Conservation (phyloP, 2,797 vertebrate genomes). For the Scolopax bukidnonensis region DNA sequence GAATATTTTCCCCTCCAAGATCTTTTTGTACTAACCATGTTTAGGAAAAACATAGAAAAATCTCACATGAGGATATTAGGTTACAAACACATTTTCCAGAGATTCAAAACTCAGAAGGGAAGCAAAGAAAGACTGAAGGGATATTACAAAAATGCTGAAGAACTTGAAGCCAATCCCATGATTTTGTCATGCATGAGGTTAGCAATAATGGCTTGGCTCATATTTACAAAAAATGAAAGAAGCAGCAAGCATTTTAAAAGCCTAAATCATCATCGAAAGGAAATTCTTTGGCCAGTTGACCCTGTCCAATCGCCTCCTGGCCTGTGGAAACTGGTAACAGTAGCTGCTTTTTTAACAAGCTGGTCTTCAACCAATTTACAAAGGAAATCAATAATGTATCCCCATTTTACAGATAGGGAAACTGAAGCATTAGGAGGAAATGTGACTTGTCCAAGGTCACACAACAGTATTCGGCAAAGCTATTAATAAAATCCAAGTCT, state of each 20-base stretch:
- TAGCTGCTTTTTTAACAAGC: background rate
- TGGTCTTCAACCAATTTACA: conserved; percentile 17
- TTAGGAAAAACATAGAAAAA: background rate
- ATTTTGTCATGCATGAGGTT: background rate
- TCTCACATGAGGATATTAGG: background rate
- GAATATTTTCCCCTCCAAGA: background rate
- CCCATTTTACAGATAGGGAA: conserved; percentile 17
- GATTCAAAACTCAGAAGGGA: background rate
- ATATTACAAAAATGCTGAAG: background rate
- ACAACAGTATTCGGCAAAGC: conserved; percentile 40
- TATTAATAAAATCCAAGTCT: conserved; percentile 61
- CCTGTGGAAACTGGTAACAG: background rate
- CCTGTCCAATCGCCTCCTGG: background rate
- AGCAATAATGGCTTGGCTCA: background rate
- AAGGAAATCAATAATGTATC: conserved; percentile 42
- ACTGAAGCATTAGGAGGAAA: conserved; percentile 26
- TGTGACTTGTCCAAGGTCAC: conserved; percentile 55
- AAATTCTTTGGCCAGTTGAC: background rate
- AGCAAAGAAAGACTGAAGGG: background rate
- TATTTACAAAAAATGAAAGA: conserved; percentile 9
- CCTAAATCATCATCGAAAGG: background rate
- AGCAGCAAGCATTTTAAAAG: background rate
- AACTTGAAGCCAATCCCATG: background rate
- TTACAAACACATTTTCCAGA: background rate
- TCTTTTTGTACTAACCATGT: background rate